Evolutionary conservation across 2,113 vertebrate genomes (phyloP).

Genomic region (Petrocephalus microphthalmus): DNA sequence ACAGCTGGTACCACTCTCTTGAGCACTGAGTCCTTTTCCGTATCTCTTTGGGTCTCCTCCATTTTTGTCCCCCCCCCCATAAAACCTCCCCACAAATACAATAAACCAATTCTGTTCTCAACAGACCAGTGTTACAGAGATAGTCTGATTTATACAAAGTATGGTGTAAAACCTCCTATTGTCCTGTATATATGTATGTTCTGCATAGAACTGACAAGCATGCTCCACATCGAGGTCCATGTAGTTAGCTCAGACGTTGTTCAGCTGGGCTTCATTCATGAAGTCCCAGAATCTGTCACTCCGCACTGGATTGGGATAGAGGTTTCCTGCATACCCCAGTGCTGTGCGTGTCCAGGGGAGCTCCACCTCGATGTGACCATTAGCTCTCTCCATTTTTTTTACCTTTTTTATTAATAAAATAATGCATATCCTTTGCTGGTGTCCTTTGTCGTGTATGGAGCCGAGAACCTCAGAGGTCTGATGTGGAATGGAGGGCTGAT

Average conservation of each 20-base stretch:
- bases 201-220: not conserved
- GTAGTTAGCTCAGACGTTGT: not conserved
- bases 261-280: constrained; percentile 32
- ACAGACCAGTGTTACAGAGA: not conserved
- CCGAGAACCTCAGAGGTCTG: not conserved
- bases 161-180: not conserved
- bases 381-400: constrained; percentile 11
- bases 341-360: constrained; percentile 46
- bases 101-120: not conserved
- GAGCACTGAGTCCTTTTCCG: not conserved
- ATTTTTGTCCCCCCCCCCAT: not conserved
- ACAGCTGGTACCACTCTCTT: constrained; percentile 53
- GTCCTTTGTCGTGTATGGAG: constrained; percentile 10
- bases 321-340: constrained; percentile 36
- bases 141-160: not conserved
- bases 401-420: constrained; percentile 21
- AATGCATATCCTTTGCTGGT: constrained; percentile 18
- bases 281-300: constrained; percentile 49
- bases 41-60: not conserved
- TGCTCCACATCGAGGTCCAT: not conserved
- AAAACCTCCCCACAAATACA: not conserved
- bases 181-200: not conserved
- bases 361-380: not conserved
- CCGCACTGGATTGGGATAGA: constrained; percentile 60
- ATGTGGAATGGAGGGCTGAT: not conserved